Base-by-base conservation (phyloP, 64 coral and sea anemone species). In the Pocillopora damicornis region DNA sequence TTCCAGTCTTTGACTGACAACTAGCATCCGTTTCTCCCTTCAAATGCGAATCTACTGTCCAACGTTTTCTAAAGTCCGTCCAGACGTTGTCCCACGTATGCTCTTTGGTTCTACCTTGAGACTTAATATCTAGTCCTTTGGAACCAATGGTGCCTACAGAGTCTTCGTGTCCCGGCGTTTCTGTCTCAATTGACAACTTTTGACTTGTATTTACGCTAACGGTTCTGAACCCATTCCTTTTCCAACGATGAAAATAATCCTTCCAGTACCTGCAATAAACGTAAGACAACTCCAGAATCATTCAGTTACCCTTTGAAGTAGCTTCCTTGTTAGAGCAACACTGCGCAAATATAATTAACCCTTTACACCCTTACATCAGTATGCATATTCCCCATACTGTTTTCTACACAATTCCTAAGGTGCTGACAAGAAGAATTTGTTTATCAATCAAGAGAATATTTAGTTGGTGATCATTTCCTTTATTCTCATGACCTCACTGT, bases 241-340 rank as follows among this genome's bases (percentile, higher is more conserved):
- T 68, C 81, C 64, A 85, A 11, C 81, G 81, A 58, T 17, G 38
- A n/a, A 85, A 38, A 13, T 72, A 85, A 73, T 85, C 81, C 23
- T 38, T 85, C 81, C 81, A 85, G 16, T 85, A 72, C 65, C 81
- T 85, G 38, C 11, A 16, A 38, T 36, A 23, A 71, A 71, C 22
- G 67, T n/a, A 71, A 22, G 4, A 71, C 20, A 23, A 71, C 1
- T 7, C 30, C 11, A 67, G 22, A 15, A 67, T 18, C 17, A 67
- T 18, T 67, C 15, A 6, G 16, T 16, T 67, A 67, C 18, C 64
- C 22, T 67, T 67, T 67, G 0, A 22, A 2, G 16, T 67, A 67
- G 3, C 17, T 67, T 20, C 1, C 3, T 15, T 2, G 22, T 1
- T 20, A 67, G 22, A 67, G 0, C 9, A 1, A 2, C 15, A 67